phyloP scores from a whole-genome alignment of 2,888 invertebrate species.

The Watsonalla binaria region DNA sequence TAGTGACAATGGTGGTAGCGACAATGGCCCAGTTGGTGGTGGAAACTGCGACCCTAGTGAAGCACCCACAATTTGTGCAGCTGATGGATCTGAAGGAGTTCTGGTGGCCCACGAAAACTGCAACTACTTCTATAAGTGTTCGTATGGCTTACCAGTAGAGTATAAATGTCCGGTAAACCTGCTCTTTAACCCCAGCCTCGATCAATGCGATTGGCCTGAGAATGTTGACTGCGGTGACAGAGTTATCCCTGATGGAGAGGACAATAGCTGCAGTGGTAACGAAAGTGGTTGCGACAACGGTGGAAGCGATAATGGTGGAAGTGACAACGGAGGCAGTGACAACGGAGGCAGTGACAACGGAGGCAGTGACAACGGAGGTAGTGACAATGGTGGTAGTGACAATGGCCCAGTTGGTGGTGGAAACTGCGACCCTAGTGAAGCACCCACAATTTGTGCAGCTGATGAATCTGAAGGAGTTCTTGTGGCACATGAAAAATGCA shows the following conservation, averaged over 20 bases:
- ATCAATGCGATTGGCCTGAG: constrained; percentile 14
- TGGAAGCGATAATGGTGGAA: background rate
- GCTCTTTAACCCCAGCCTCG: constrained; percentile 10
- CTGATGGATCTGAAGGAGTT: constrained; percentile 20
- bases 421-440: constrained; percentile 7
- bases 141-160: constrained; percentile 9
- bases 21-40: background rate
- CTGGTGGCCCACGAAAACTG: constrained; percentile 16
- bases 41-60: constrained; percentile 31
- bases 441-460: constrained; percentile 23
- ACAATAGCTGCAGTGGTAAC: background rate
- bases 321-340: background rate
- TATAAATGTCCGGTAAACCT: constrained; percentile 9
- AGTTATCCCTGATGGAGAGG: constrained; percentile 1
- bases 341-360: background rate
- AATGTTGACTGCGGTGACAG: constrained; percentile 14
- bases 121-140: constrained; percentile 26
- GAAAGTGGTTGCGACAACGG: background rate
- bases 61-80: constrained; percentile 30
- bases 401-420: background rate
- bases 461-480: constrained; percentile 22
- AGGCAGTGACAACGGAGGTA: background rate
- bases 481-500: constrained; percentile 34
- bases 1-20: constrained; percentile 8
- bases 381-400: constrained; percentile 2